Conservation (phyloP, 2,113 vertebrate species). For the Triplophysa dalaica region DNA sequence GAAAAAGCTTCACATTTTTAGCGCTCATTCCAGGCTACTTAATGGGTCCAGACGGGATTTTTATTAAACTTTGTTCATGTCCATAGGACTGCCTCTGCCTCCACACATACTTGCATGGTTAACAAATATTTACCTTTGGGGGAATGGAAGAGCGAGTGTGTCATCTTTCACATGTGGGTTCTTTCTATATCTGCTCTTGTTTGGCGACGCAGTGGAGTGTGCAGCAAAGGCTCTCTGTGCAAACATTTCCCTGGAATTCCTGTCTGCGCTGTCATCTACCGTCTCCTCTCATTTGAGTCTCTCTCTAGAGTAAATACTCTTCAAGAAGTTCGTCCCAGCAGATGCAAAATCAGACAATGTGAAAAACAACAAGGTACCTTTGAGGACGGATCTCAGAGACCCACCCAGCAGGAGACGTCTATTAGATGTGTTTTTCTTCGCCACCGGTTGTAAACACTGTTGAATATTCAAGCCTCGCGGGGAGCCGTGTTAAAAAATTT, state of each 20-base stretch:
- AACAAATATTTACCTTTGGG: conserved; percentile 45
- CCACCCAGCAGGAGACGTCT: conserved; percentile 7
- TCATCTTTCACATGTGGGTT: conserved; percentile 30
- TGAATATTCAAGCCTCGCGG: conserved; percentile 25
- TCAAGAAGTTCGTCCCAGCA: conserved; percentile 38
- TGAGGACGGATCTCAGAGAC: conserved; percentile 26
- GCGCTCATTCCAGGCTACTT: not conserved
- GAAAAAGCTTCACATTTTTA: not conserved
- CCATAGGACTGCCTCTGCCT: not conserved
- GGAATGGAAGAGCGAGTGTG: not conserved
- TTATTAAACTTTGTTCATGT: conserved; percentile 11
- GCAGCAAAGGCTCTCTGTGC: conserved; percentile 33
- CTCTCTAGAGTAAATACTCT: conserved; percentile 47
- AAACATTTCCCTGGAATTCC: conserved; percentile 44
- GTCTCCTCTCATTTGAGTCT: conserved; percentile 44
- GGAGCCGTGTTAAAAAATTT: not conserved
- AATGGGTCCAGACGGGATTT: not conserved
- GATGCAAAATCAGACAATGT: conserved; percentile 44
- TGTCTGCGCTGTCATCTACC: conserved; percentile 40
- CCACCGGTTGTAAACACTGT: conserved; percentile 27
- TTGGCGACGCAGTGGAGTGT: conserved; percentile 40
- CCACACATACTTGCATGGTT: conserved; percentile 8
- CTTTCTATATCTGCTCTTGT: conserved; percentile 29
- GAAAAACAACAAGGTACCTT: conserved; percentile 27
- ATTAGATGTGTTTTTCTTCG: conserved; percentile 4